These are phyloP conservation scores for Alces alces DNA, from an alignment of 2,113 vertebrate genomes.

Conservation along the genomic window DNA sequence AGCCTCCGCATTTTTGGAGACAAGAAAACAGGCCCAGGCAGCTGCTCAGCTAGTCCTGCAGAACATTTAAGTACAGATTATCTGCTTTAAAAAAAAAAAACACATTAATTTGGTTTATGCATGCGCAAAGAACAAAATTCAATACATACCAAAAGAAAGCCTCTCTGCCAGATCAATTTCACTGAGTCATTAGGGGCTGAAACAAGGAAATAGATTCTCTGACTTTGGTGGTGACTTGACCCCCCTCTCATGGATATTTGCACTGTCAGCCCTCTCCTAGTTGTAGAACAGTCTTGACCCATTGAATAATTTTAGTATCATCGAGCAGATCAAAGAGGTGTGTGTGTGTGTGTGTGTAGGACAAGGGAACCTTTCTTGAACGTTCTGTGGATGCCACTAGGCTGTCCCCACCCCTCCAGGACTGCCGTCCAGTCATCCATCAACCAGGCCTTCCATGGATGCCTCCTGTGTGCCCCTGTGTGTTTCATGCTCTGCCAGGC, in stretches of 20 bases:
- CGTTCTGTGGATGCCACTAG: background rate
- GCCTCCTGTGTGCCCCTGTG: background rate
- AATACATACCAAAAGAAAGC: background rate
- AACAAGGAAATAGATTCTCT: background rate
- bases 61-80: background rate
- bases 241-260: background rate
- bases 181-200: background rate
- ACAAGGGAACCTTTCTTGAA: background rate
- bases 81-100: background rate
- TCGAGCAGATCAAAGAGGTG: background rate
- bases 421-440: background rate
- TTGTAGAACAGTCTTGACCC: background rate
- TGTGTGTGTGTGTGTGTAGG: background rate
- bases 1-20: background rate
- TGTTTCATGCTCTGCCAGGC: background rate
- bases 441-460: background rate
- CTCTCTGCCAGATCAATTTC: background rate
- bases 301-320: background rate
- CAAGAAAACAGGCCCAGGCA: background rate
- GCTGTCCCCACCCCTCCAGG: background rate
- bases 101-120: background rate
- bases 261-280: background rate
- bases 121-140: background rate
- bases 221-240: background rate
- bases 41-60: background rate